Conservation (phyloP, 2,797 vertebrate genomes). For the Mus spretus region DNA sequence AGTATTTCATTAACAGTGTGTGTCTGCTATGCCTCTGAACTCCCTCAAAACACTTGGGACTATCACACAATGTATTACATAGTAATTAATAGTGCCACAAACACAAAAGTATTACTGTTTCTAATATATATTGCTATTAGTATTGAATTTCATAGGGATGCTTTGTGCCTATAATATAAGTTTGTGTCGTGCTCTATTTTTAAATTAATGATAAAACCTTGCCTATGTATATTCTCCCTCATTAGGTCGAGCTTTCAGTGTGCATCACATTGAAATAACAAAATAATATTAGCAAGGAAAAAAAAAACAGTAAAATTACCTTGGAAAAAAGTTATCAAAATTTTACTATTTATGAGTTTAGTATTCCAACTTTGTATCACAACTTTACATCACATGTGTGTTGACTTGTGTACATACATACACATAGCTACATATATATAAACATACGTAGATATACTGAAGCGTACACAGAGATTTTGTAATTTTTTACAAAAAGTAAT, state of each 20-base stretch:
- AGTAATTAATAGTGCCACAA: slow-evolving; percentile 11
- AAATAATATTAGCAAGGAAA: slow-evolving; percentile 15
- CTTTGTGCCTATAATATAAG: slow-evolving; percentile 38
- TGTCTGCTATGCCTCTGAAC: slow-evolving; percentile 10
- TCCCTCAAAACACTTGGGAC: slow-evolving; percentile 1
- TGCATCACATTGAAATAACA: slow-evolving; percentile 23
- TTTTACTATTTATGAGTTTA: slow-evolving; percentile 14
- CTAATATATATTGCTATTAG: slow-evolving; percentile 6
- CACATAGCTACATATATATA: too few species aligned
- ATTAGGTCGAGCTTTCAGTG: background rate
- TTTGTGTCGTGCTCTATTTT: slow-evolving; percentile 9
- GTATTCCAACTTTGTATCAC: background rate
- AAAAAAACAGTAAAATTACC: slow-evolving; percentile 36
- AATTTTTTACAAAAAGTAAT: slow-evolving; percentile 9
- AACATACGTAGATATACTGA: background rate
- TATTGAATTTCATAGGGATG: slow-evolving; percentile 15
- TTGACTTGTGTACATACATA: background rate
- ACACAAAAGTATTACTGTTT: background rate
- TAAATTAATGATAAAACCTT: background rate
- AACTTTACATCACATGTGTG: background rate
- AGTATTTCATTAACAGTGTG: background rate
- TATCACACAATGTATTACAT: background rate
- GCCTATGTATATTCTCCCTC: background rate
- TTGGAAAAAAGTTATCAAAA: slow-evolving; percentile 40
- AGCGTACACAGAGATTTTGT: background rate